Base-by-base conservation (phyloP, 2,797 vertebrate genomes). In the Yasuhikotakia modesta region DNA sequence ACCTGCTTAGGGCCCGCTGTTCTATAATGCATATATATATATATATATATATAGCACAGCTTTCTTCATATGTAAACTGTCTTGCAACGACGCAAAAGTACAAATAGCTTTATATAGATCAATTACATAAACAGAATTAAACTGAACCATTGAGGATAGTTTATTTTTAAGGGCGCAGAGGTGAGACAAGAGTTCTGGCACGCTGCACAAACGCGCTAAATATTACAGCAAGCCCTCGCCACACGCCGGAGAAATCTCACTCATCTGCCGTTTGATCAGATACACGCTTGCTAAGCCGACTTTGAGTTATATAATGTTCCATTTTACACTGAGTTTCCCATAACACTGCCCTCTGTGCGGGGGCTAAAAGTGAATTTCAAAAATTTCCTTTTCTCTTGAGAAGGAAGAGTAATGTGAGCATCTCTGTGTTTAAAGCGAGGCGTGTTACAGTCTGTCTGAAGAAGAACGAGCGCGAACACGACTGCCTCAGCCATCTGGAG, bases 401-500 rank as follows among this genome's bases (percentile, higher is more conserved):
- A n/a, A 55, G 3, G 63, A 46, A 8, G 57, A 46, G 19, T 66
- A 87, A 84, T 68, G 86, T 82, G 50, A 88, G 67, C 72, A 75
- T 79, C 76, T 4, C 64, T 48, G 2, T 17, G 24, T 68, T 76
- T 76, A 53, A 61, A 19, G 35, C 45, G 35, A 39, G 55, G 22
- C 13, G 17, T 22, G 7, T 39, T 39, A 57, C 45, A 52, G n/a
- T 57, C 43, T 39, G 75, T 63, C 55, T 32, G 8, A 7, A 39
- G 35, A 4, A 50, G 63, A 32, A 55, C 67, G 70, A 80, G 43
- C 69, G 53, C 11, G 76, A 68, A 46, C 50, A 53, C 65, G 76
- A 82, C 57, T 27, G 70, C 48, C 24, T 10, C 70, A 48, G 78
- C 85, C 87, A 88, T 89, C 86, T 89, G 89, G 87, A 88, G 76